Evolutionary conservation across 2,797 vertebrate species (phyloP).

Genomic region (Fundulus diaphanus): DNA sequence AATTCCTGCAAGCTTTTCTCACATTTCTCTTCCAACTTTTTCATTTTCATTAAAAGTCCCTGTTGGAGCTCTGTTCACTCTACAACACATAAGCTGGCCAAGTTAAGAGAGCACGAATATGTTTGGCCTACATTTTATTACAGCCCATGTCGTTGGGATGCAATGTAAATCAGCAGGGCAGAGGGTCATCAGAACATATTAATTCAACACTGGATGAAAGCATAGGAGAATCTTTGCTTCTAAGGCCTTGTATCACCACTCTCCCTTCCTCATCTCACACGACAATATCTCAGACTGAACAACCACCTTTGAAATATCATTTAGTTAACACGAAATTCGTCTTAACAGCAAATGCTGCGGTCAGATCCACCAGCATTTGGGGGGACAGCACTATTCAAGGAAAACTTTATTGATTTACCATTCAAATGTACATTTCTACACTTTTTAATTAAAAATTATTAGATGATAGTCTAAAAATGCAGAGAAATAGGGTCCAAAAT

Average conservation of each 20-base stretch:
- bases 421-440: not conserved
- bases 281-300: slow-evolving; percentile 57
- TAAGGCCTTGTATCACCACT: slow-evolving; percentile 60
- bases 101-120: slow-evolving; percentile 54
- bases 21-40: slow-evolving; percentile 64
- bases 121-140: slow-evolving; percentile 67
- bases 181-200: slow-evolving; percentile 69
- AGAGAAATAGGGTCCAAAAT: not conserved
- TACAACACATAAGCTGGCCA: slow-evolving; percentile 60
- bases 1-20: slow-evolving; percentile 70
- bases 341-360: slow-evolving; percentile 26
- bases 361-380: slow-evolving; percentile 21
- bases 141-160: slow-evolving; percentile 67
- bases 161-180: slow-evolving; percentile 77
- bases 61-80: slow-evolving; percentile 62
- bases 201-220: slow-evolving; percentile 67
- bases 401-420: not conserved
- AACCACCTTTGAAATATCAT: slow-evolving; percentile 58
- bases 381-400: not conserved
- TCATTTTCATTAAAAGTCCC: slow-evolving; percentile 76
- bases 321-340: slow-evolving; percentile 52
- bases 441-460: not conserved
- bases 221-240: slow-evolving; percentile 57
- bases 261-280: slow-evolving; percentile 49
- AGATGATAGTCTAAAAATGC: not conserved